Percentiles rank a stretch among this genome's conserved stretches.
phyloP scores from a whole-genome alignment of 2,797 vertebrate species.

The Cossypha dichroa region DNA sequence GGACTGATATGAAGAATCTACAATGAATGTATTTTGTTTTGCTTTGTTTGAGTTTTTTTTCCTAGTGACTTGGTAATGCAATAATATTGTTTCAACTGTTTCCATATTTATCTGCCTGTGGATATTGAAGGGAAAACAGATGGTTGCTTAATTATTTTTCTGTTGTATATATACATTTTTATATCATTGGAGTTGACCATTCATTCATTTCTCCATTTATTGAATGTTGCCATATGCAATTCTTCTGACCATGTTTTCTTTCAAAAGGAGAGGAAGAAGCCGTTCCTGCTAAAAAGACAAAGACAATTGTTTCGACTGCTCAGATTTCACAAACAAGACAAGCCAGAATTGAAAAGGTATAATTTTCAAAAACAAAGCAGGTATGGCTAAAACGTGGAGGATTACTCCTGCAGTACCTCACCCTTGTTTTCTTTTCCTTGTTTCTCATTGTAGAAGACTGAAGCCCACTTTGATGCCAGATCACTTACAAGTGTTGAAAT shows the following conservation, averaged over 20 bases:
- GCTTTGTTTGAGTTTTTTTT: background rate
- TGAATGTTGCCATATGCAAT: background rate
- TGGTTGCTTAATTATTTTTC: background rate
- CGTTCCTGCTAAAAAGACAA: conserved; percentile 94
- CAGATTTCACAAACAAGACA: conserved; percentile 90
- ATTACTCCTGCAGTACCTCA: background rate
- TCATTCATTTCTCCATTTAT: background rate
- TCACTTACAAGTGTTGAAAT: conserved; percentile 87
- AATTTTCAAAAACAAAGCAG: conserved; percentile 49
- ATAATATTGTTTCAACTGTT: background rate
- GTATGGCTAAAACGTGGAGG: background rate
- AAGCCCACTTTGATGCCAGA: conserved; percentile 86
- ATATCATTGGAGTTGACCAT: background rate
- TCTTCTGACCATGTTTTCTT: background rate
- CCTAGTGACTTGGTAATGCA: background rate
- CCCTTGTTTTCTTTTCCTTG: background rate
- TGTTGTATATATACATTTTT: background rate
- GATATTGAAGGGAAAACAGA: background rate
- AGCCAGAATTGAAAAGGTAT: conserved; percentile 90
- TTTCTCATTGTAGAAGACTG: conserved; percentile 78
- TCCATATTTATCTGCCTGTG: background rate
- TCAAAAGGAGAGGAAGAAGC: conserved; percentile 84
- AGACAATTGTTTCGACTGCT: conserved; percentile 90
- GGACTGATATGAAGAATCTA: background rate
- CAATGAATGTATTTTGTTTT: background rate